phyloP scores from a whole-genome alignment of 1,140 invertebrate genomes.

The Bombus waltoni region DNA sequence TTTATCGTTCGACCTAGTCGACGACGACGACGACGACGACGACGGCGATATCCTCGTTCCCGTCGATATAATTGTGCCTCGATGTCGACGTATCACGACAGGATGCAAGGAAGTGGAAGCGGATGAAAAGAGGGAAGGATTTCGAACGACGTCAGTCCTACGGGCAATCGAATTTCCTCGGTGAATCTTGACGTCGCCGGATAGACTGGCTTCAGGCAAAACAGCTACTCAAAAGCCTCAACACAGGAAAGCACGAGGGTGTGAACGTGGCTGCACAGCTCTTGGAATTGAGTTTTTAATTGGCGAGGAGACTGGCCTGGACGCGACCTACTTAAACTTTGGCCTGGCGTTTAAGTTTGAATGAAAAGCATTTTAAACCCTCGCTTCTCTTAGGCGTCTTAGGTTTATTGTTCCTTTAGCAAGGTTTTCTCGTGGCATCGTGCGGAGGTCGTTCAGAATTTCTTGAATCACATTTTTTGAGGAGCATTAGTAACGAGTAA shows the following conservation, averaged over 20 bases:
- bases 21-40: not conserved
- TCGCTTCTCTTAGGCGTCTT: not conserved
- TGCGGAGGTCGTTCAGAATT: not conserved
- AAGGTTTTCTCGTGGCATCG: not conserved
- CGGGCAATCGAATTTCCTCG: slow-evolving; percentile 56
- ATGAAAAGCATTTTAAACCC: not conserved
- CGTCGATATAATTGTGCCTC: slow-evolving; percentile 15
- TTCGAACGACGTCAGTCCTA: not conserved
- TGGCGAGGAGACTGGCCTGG: slow-evolving; percentile 28
- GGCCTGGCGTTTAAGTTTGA: slow-evolving; percentile 1
- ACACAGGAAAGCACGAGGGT: not conserved
- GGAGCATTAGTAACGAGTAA: not conserved
- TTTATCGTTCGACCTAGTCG: slow-evolving; percentile 52
- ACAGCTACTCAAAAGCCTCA: slow-evolving; percentile 1
- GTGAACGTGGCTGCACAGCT: not conserved
- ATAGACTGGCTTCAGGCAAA: slow-evolving; percentile 16
- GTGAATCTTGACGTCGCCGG: slow-evolving; percentile 40
- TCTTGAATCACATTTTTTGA: not conserved
- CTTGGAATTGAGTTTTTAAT: slow-evolving; percentile 61
- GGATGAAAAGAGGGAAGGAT: not conserved
- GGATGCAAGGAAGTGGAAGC: not conserved
- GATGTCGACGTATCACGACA: not conserved
- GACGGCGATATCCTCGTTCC: too few relatives aligned
- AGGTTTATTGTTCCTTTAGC: not conserved
- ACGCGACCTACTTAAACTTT: slow-evolving; percentile 39